Conservation (phyloP, 2,888 invertebrate genomes). For the Eutolmus rufibarbis region DNA sequence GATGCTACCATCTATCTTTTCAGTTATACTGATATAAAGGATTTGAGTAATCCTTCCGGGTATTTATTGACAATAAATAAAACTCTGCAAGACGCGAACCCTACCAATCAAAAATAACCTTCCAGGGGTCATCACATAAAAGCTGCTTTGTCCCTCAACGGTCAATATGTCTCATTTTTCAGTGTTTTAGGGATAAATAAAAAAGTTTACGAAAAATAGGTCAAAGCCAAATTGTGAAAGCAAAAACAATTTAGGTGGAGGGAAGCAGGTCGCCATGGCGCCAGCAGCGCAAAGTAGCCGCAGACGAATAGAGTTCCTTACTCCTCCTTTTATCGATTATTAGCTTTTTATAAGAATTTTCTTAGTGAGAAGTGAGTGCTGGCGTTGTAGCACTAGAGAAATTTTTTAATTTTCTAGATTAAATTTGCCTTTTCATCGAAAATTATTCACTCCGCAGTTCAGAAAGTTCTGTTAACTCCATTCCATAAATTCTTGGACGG, state of each 20-base stretch:
- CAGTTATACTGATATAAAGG: not conserved
- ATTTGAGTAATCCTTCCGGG: not conserved
- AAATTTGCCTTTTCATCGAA: not conserved
- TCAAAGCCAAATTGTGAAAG: not conserved
- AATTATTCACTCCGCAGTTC: not conserved
- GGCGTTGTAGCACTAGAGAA: not conserved
- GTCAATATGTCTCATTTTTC: not conserved
- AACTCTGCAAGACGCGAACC: not conserved
- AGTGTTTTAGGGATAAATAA: not conserved
- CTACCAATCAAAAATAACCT: not conserved
- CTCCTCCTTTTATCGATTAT: conserved; percentile 14
- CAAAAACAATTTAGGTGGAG: conserved; percentile 9
- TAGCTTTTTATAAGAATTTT: not conserved
- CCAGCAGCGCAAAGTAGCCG: not conserved
- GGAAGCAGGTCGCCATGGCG: conserved; percentile 18
- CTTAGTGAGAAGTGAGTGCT: not conserved
- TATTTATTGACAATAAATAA: conserved; percentile 9
- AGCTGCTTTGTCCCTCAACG: not conserved
- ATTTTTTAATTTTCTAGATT: not conserved
- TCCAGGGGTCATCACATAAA: not conserved
- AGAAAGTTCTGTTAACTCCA: not conserved
- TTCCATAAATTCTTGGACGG: not conserved
- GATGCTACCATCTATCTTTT: not conserved
- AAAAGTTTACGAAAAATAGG: not conserved
- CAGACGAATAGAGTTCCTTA: not conserved